Evolutionary conservation across 2,888 invertebrate genomes (phyloP).

Genomic region (Pseudoips prasinana): DNA sequence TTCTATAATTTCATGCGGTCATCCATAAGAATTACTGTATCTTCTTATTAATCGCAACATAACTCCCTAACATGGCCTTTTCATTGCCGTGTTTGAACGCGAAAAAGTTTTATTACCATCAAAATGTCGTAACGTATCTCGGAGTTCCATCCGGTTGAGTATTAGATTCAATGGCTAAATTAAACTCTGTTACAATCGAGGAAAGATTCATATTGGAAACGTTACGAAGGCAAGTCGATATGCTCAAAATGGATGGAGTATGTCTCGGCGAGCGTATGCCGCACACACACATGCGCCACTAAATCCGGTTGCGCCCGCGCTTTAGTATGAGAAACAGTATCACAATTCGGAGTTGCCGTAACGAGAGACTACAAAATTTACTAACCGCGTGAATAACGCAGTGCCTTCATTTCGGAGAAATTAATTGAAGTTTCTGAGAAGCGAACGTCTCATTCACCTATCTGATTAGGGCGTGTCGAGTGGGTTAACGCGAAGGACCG

Average conservation of each 20-base stretch:
- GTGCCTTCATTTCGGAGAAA: constrained; percentile 65
- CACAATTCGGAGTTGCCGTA: constrained; percentile 52
- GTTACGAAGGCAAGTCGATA: constrained; percentile 25
- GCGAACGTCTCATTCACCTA: constrained; percentile 56
- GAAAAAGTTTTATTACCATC: constrained; percentile 42
- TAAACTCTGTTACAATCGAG: constrained; percentile 32
- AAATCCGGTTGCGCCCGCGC: constrained; percentile 55
- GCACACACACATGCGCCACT: constrained; percentile 39
- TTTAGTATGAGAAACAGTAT: constrained; percentile 48
- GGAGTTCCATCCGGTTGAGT: constrained; percentile 30
- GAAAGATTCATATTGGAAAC: constrained; percentile 37
- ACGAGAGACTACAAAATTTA: constrained; percentile 56
- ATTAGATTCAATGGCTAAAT: constrained; percentile 30
- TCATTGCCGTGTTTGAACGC: constrained; percentile 41
- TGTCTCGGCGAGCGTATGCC: constrained; percentile 32
- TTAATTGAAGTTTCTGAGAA: constrained; percentile 70
- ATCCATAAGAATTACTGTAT: constrained; percentile 30
- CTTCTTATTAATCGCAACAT: constrained; percentile 35
- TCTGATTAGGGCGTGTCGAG: constrained; percentile 49
- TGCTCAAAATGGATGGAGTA: constrained; percentile 38
- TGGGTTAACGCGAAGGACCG: constrained; percentile 21
- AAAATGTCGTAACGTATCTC: constrained; percentile 38
- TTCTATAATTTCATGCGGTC: constrained; percentile 26
- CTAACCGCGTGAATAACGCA: constrained; percentile 51
- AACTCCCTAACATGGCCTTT: constrained; percentile 40